Evolutionary conservation across 2,888 invertebrate species (phyloP), one percentile per base, ranked within the genome.

Genomic region (Ypsolopha sequella): DNA sequence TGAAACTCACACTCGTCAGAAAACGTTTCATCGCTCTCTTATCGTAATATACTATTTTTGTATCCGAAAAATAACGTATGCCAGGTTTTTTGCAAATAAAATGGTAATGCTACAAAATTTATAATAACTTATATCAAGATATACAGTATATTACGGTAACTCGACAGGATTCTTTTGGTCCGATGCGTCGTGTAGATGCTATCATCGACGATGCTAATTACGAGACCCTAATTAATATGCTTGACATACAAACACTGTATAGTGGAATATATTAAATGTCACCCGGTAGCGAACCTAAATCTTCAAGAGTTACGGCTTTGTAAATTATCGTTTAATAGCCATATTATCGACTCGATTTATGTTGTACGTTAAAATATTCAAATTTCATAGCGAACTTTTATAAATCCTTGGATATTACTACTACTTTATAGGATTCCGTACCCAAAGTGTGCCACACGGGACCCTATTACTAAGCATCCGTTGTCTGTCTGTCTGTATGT

Each of bases 141-240:
- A 8, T 6, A 6, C 11, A 38, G 38, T 2, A 38, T 2, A 6
- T 38, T 38, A n/a, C 38, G 38, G 13, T 8, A 43, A 43, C 13
- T 8, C 13, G 14, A 43, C 43, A 43, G 43, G 43, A 43, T 43
- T 8, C 43, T 43, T 14, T 13, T 14, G 43, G 24, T 24, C 24
- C 14, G 43, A 8, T 8, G 38, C 38, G n/a, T n/a, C 38, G 38
- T n/a, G 4, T 7, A 46, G 35, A 35, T 46, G 46, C 8, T 43
- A 10, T 34, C 46, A 10, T 34, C 46, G 39, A 39, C 51, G 39
- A 24, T 10, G 51, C 46, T 50, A 50, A 50, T 50, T 43, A 50
- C 41, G 43, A 43, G 41, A 34, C 36, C 64, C 64, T 68, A 70
- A 74, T 73, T 68, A 68, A 65, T 66, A 67, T 62, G 58, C 63